Percentiles rank a stretch among this genome's conserved stretches.
Evolutionary conservation across 2,113 vertebrate genomes (phyloP).

Genomic region (Vulpes ferrilata): DNA sequence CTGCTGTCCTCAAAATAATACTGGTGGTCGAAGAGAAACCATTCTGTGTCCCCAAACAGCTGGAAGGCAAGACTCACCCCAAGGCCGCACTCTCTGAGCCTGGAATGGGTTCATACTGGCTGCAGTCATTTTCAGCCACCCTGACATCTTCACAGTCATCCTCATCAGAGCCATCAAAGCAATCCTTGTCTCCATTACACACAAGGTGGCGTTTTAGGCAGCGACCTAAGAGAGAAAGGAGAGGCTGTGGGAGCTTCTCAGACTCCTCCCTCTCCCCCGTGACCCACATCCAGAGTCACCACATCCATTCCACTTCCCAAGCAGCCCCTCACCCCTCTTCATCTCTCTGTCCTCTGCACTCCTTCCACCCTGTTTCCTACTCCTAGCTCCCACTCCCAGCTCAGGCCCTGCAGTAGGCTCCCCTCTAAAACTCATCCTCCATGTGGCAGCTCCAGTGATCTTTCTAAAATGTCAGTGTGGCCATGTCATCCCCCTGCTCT

Average conservation of each 20-base stretch:
- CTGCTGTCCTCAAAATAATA: neutral
- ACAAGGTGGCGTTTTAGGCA: slow-evolving; percentile 92
- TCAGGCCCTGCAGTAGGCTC: neutral
- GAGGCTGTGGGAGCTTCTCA: neutral
- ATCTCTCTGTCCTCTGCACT: neutral
- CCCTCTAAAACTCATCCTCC: neutral
- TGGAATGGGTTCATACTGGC: slow-evolving; percentile 89
- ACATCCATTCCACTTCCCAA: neutral
- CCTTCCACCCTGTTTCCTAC: neutral
- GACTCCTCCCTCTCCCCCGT: neutral
- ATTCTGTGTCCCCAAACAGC: fast-evolving
- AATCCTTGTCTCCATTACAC: slow-evolving; percentile 94
- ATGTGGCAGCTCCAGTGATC: neutral
- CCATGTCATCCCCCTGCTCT: neutral
- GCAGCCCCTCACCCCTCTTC: neutral
- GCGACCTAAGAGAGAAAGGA: slow-evolving; percentile 88
- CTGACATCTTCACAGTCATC: slow-evolving; percentile 84
- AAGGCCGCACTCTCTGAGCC: slow-evolving; percentile 88
- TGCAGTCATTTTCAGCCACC: slow-evolving; percentile 86
- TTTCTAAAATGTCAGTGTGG: neutral
- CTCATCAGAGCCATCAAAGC: slow-evolving; percentile 92
- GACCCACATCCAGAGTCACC: neutral
- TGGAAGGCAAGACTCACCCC: slow-evolving; percentile 88
- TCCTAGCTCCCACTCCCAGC: neutral
- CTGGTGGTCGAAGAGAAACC: neutral